A percentile compares a stretch with the other conserved stretches of the same genome.
These are phyloP conservation scores for Petrocephalus schoutedeni DNA, from an alignment of 2,797 vertebrate genomes.

Conservation along the genomic window DNA sequence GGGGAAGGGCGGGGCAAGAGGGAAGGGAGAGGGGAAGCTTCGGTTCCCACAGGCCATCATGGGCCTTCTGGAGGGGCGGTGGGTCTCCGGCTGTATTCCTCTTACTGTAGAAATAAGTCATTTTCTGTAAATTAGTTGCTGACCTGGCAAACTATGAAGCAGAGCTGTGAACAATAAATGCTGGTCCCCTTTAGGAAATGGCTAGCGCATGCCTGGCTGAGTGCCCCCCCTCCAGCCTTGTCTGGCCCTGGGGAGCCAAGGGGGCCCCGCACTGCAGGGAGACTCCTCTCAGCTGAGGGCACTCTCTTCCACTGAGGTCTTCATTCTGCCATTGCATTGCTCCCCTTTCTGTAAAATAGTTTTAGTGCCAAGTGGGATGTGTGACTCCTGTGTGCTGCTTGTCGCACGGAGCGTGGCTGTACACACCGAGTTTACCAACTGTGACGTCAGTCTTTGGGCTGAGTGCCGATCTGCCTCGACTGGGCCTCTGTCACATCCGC, in stretches of 20 bases:
- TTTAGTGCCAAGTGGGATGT: not conserved
- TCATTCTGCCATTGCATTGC: not conserved
- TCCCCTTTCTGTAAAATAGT: not conserved
- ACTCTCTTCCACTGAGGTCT: not conserved
- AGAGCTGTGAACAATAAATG: conserved; percentile 29
- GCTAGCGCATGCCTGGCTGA: not conserved
- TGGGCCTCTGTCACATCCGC: not conserved
- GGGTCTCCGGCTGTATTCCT: not conserved
- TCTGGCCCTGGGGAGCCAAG: not conserved
- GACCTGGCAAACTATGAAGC: conserved; percentile 53
- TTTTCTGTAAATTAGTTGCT: conserved; percentile 50
- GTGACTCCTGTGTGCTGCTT: not conserved
- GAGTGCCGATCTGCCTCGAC: not conserved
- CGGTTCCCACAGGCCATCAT: not conserved
- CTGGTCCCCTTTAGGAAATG: conserved; percentile 13
- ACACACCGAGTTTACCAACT: not conserved
- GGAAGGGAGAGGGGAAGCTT: not conserved
- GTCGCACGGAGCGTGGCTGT: too few species aligned
- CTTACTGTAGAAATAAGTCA: conserved; percentile 46
- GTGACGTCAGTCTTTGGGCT: not conserved
- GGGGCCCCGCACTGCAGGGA: not conserved
- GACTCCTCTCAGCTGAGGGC: not conserved
- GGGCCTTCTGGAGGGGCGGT: not conserved
- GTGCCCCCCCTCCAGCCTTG: not conserved
- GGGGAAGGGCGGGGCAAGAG: not conserved